Evolutionary conservation across 2,113 vertebrate species (phyloP).

Genomic region (Tragulus kanchil): DNA sequence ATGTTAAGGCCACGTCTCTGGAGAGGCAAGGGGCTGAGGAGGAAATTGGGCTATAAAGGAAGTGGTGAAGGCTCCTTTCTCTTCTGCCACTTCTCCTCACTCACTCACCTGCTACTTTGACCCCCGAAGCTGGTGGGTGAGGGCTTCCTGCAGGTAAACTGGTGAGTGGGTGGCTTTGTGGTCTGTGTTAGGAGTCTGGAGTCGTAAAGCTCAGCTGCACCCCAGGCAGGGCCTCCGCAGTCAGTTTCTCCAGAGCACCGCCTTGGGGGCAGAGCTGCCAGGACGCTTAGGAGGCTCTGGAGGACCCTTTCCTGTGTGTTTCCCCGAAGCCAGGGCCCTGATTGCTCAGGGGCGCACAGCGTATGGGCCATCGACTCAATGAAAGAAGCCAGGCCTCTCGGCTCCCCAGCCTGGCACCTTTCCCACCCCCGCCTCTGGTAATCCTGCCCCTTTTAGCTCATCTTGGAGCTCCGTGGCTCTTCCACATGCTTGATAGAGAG

Average conservation of each 20-base stretch:
- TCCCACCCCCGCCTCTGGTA: background rate
- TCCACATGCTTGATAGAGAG: background rate
- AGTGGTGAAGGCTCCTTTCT: slow-evolving; percentile 34
- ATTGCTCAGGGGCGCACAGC: background rate
- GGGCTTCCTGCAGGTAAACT: background rate
- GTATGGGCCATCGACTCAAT: rapidly evolving
- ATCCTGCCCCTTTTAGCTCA: background rate
- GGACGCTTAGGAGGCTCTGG: background rate
- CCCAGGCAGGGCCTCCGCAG: background rate
- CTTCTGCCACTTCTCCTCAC: background rate
- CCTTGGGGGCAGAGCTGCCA: background rate
- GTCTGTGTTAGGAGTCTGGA: background rate
- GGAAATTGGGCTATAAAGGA: slow-evolving; percentile 50
- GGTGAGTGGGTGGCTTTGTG: background rate
- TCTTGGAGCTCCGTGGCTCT: background rate
- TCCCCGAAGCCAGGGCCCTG: background rate
- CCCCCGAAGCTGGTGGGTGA: background rate
- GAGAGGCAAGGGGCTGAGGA: background rate
- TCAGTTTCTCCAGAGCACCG: background rate
- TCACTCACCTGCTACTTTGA: background rate
- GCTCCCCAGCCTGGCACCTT: background rate
- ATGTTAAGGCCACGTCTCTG: background rate
- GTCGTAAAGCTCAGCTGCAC: background rate
- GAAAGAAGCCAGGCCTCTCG: background rate
- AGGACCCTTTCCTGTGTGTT: too few relatives aligned